A percentile compares a stretch with the other conserved stretches of the same genome.
Evolutionary conservation across 2,113 vertebrate genomes (phyloP).

Genomic region (Mormyrus lacerda): DNA sequence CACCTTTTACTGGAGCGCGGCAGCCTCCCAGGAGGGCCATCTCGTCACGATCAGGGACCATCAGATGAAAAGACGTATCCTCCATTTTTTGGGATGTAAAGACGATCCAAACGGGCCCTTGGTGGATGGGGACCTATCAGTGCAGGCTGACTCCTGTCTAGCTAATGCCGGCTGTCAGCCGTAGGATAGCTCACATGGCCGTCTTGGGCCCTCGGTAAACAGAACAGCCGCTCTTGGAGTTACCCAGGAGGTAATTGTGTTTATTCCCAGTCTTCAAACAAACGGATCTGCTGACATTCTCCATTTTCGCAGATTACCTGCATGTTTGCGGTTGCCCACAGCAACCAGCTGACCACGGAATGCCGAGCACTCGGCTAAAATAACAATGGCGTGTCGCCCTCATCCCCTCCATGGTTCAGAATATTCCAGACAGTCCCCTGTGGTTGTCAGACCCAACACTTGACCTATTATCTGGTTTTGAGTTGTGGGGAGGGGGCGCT

Average conservation of each 20-base stretch:
- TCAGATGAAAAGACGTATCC: not conserved
- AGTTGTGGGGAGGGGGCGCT: not conserved
- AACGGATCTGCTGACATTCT: not conserved
- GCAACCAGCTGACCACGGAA: not conserved
- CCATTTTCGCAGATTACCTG: not conserved
- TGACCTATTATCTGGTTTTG: not conserved
- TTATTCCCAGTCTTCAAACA: not conserved
- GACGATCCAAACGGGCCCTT: not conserved
- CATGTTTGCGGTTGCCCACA: not conserved
- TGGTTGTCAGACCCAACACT: not conserved
- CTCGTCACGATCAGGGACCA: not conserved
- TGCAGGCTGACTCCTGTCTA: not conserved
- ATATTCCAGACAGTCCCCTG: not conserved
- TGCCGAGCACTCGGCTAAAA: not conserved
- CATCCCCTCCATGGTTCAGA: not conserved
- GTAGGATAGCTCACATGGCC: not conserved
- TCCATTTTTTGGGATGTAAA: not conserved
- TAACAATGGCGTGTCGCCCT: not conserved
- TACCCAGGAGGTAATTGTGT: not conserved
- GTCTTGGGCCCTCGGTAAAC: not conserved
- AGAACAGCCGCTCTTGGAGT: not conserved
- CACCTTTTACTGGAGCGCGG: not conserved
- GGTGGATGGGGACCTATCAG: not conserved
- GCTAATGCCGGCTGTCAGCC: not conserved
- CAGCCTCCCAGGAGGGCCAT: not conserved